A percentile compares a stretch with the other conserved stretches of the same genome.
Conservation (phyloP, 2,797 vertebrate species). For the Salarias fasciatus region DNA sequence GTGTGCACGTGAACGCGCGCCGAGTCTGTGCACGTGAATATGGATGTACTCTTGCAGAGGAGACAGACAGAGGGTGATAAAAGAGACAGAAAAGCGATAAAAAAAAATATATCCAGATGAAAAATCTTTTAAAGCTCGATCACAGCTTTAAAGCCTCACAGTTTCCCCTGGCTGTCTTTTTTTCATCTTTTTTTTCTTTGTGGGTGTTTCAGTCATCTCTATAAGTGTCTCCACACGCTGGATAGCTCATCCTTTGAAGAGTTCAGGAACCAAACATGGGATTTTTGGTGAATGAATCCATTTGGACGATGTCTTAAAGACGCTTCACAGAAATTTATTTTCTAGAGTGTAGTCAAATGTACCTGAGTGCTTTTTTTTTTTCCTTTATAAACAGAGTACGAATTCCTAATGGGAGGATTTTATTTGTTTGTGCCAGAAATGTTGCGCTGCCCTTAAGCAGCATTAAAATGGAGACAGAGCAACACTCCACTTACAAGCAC, state of each 20-base stretch:
- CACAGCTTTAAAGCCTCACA: conserved; percentile 55
- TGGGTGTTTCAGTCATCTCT: conserved; percentile 52
- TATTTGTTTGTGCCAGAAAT: conserved; percentile 24
- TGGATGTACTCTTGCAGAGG: conserved; percentile 18
- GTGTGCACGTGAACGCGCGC: conserved; percentile 14
- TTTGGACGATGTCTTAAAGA: conserved; percentile 39
- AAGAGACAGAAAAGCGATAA: conserved; percentile 42
- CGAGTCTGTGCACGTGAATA: conserved; percentile 5
- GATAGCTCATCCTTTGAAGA: conserved; percentile 53
- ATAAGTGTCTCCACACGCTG: conserved; percentile 48
- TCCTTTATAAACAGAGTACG: neutral
- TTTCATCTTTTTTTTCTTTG: conserved; percentile 1
- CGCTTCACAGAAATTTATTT: conserved; percentile 35
- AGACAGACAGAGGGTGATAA: conserved; percentile 51
- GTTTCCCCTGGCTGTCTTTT: conserved; percentile 48
- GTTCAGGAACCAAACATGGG: conserved; percentile 48
- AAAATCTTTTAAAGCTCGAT: conserved; percentile 54
- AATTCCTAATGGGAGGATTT: conserved; percentile 19
- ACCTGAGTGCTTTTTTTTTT: conserved; percentile 7
- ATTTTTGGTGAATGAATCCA: conserved; percentile 52
- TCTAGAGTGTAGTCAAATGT: conserved; percentile 19
- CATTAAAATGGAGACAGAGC: conserved; percentile 26
- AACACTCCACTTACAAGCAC: conserved; percentile 40
- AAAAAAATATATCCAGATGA: conserved; percentile 40
- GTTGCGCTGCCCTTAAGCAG: conserved; percentile 18